phyloP scores from a whole-genome alignment of 2,888 invertebrate species.

The Melanophora roralis region DNA sequence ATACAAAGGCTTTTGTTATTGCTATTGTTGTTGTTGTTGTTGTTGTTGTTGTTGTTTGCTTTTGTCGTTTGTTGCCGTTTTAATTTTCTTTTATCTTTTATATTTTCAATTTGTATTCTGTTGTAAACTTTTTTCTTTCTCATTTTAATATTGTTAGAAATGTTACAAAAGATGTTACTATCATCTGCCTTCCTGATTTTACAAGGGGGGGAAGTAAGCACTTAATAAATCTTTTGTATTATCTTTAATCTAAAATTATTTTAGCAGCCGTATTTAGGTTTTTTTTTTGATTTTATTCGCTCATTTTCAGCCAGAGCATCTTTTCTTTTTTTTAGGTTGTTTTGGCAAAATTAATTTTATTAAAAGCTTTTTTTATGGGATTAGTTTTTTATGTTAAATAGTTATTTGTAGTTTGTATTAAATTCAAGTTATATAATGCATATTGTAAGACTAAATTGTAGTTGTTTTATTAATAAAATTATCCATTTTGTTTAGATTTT shows the following conservation, averaged over 20 bases:
- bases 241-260: constrained; percentile 34
- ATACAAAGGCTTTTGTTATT: constrained; percentile 6
- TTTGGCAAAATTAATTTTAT: background rate
- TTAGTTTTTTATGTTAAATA: background rate
- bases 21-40: background rate
- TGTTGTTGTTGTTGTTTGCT: background rate
- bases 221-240: constrained; percentile 32
- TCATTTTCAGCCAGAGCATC: constrained; percentile 19
- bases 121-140: background rate
- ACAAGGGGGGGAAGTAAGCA: background rate
- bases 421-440: background rate
- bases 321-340: background rate
- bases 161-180: background rate
- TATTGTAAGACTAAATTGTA: background rate
- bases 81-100: background rate
- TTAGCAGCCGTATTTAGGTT: constrained; percentile 1
- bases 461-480: background rate
- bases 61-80: background rate
- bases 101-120: background rate
- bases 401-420: constrained; percentile 13
- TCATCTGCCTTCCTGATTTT: background rate
- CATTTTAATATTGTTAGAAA: background rate
- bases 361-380: constrained; percentile 31
- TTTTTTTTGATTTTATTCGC: background rate
- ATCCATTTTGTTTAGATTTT: background rate